Base-by-base conservation (phyloP, 1,140 invertebrate species). In the Penaeus chinensis region DNA sequence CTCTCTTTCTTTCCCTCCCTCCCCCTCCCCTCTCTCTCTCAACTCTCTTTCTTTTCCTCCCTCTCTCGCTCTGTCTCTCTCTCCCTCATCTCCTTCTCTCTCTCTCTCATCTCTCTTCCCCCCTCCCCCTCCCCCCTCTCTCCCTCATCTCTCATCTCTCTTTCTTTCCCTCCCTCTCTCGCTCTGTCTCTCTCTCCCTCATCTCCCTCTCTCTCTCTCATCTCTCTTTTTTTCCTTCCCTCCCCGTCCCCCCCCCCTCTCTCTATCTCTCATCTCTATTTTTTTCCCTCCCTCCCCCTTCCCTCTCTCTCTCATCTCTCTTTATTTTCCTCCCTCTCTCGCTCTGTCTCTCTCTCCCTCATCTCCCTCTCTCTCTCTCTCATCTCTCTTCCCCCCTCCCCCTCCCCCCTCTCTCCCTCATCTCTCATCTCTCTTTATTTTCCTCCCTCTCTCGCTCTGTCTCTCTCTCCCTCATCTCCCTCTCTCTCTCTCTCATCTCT, bases 401-500 rank as follows among this genome's bases (percentile, higher is more conserved):
- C 4, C 37, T 63, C 37, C 66, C 27, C 32, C n/a, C 11, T 66
- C 61, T 11, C 27, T n/a, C 61, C 27, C 61, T 4, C 37, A 62
- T 42, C 62, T 24, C 27, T 47, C 22, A 37, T 32, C 37, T 3
- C 22, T 24, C 18, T 32, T 37, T 32, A 18, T 62, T 66, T 10
- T 63, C n/a, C 47, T 13, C 13, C 66, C 24, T 13, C 27, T 32
- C 27, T 66, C 61, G 8, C 37, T 47, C 63, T 24, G 20, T 32
- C 20, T 47, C 63, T 66, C n/a, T 63, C 66, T n/a, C 65, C 66
- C 22, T 63, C 37, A n/a, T n/a, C 81, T 66, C n/a, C 62, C 66
- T 42, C 81, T 66, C n/a, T 63, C n/a, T n/a, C 81, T 4, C 11
- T 37, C n/a, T n/a, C 62, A 2, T 37, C 22, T 63, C 66, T 22